Percentiles rank a stretch among this genome's conserved stretches.
Evolutionary conservation across 2,797 vertebrate species (phyloP).

Genomic region (Xiphorhynchus erythropygius): DNA sequence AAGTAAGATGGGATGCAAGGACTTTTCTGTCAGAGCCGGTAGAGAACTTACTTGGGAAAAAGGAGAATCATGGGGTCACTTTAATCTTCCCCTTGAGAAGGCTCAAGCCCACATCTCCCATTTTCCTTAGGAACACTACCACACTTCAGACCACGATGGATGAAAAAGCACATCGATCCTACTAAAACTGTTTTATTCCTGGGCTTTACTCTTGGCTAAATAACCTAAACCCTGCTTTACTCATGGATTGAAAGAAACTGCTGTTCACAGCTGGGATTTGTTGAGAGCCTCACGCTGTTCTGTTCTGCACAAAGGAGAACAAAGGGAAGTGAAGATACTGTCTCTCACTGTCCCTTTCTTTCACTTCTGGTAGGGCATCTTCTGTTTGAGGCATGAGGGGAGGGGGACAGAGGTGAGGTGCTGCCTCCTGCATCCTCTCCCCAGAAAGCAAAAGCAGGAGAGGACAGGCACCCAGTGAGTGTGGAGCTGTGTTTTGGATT

Average conservation of each 20-base stretch:
- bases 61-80: background rate
- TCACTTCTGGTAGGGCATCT: background rate
- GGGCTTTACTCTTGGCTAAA: background rate
- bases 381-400: background rate
- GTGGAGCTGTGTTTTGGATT: background rate
- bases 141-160: background rate
- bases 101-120: background rate
- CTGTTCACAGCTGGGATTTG: background rate
- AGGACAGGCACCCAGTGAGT: background rate
- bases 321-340: background rate
- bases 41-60: background rate
- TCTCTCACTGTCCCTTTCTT: background rate
- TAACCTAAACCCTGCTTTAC: background rate
- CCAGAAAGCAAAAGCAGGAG: background rate
- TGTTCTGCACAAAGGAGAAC: background rate
- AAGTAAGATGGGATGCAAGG: background rate
- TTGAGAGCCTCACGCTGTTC: background rate
- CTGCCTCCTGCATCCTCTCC: background rate
- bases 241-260: background rate
- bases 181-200: background rate
- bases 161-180: background rate
- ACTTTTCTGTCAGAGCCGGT: background rate
- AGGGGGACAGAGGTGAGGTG: background rate
- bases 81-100: background rate
- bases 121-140: background rate